phyloP scores from a whole-genome alignment of 2,797 vertebrate species.

The Melanotaenia maccullochi region DNA sequence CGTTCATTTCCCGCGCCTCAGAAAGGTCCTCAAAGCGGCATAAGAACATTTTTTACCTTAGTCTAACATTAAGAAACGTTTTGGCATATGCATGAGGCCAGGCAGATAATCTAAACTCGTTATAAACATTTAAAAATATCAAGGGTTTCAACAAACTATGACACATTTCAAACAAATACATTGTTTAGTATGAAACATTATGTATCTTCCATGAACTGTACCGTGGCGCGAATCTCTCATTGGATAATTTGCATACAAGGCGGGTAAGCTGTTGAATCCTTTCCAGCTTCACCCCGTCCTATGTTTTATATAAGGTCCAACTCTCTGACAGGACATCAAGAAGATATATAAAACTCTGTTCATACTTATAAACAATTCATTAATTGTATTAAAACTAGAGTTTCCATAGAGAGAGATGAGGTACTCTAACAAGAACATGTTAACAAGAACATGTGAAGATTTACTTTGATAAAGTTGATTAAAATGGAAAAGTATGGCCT shows the following conservation, averaged over 20 bases:
- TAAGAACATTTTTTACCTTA: constrained; percentile 8
- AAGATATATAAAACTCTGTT: background rate
- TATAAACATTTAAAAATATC: fast-evolving
- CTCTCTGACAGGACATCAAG: background rate
- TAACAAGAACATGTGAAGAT: background rate
- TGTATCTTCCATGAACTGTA: constrained; percentile 49
- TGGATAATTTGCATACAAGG: constrained; percentile 70
- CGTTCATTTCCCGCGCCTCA: constrained; percentile 80
- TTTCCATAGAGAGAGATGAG: background rate
- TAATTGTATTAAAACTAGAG: background rate
- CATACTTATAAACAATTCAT: background rate
- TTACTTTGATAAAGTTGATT: constrained; percentile 6
- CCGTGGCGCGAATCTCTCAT: constrained; percentile 70
- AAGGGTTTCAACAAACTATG: fast-evolving
- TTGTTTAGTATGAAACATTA: fast-evolving
- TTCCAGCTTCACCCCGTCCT: constrained; percentile 19
- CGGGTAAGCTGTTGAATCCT: constrained; percentile 64
- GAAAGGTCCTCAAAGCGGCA: constrained; percentile 74
- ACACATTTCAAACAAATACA: fast-evolving
- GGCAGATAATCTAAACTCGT: fast-evolving
- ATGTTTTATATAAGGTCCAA: background rate
- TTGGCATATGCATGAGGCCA: fast-evolving
- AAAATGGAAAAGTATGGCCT: background rate
- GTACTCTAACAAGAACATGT: background rate
- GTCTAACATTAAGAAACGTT: background rate